Base-by-base conservation (phyloP, 1,140 invertebrate species). In the Drosophila arawakana region DNA sequence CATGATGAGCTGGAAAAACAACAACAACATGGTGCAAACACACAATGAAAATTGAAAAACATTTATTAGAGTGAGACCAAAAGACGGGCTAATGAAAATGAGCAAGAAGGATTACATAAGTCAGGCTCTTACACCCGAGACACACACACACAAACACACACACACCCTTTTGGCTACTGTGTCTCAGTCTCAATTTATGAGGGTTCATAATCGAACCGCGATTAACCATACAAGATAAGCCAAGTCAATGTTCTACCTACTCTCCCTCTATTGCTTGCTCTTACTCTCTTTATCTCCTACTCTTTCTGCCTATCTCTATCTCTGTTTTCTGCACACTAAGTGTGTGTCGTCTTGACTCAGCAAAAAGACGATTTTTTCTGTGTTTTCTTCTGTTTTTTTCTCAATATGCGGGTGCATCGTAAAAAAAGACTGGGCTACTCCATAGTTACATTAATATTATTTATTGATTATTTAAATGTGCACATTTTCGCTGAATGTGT, bases 1-100 rank as follows among this genome's bases (percentile, higher is more conserved):
- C 65, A 72, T 76, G 81, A 81, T 81, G 76, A 76, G 63, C 57
- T 30, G 25, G 25, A 30, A 41, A 60, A 58, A 46, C 59, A 61
- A 44, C 44, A 34, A 13, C 10, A 68, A 37, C 9, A 4, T n/a
- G 39, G 0, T 13, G 13, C 86, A 73, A 72, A 82, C 72, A 72
- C 80, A 52, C 80, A 84, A 89, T 65, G 74, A 89, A 89, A 88
- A 88, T 89, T 88, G 80, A 89, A 88, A 88, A 88, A 89, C 83
- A 88, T 88, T 88, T 88, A 84, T 84, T 89, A 88, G 83, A 70
- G 57, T 30, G 66, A 25, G 44, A 37, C 11, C 21, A n/a, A 35
- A 37, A 13, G 66, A 72, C 63, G 80, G 83, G 84, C 65, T 80
- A 80, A 88, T 88, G 73, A 68, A 89, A 89, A 77, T 54, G 70